Percentiles rank a stretch among this genome's conserved stretches.
Evolutionary conservation across 2,888 invertebrate species (phyloP).

Genomic region (Agriotes lineatus): DNA sequence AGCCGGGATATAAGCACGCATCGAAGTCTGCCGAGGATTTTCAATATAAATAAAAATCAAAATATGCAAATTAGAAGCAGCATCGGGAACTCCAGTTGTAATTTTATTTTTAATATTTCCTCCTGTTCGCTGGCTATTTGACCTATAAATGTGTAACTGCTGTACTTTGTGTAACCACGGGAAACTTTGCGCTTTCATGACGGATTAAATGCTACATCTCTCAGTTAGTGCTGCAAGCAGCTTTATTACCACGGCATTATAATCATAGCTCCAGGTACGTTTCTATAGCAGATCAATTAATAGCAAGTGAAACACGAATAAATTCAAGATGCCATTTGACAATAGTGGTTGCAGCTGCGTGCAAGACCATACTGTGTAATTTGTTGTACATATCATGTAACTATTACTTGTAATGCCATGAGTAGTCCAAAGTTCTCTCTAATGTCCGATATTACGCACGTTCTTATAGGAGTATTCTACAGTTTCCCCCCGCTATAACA

Average conservation of each 20-base stretch:
- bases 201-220: no score
- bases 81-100: conserved; percentile 11
- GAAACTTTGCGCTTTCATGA: background rate
- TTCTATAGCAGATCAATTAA: conserved; percentile 11
- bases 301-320: conserved; percentile 11
- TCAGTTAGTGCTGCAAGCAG: no score
- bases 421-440: no score
- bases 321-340: no score
- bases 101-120: conserved; percentile 19
- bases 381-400: no score
- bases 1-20: conserved; percentile 21
- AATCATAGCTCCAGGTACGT: no score
- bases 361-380: no score
- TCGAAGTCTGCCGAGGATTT: conserved; percentile 18
- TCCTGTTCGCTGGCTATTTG: background rate
- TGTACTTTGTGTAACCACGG: background rate
- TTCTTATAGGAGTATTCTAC: no score
- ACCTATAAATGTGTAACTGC: background rate
- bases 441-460: no score
- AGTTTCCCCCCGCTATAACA: no score
- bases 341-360: background rate
- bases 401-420: no score
- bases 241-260: no score
- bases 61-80: conserved; percentile 27
- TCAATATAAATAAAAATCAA: conserved; percentile 31